Percentiles rank a stretch among this genome's conserved stretches.
Conservation (phyloP, 2,797 vertebrate genomes). For the Loriculus beryllinus region DNA sequence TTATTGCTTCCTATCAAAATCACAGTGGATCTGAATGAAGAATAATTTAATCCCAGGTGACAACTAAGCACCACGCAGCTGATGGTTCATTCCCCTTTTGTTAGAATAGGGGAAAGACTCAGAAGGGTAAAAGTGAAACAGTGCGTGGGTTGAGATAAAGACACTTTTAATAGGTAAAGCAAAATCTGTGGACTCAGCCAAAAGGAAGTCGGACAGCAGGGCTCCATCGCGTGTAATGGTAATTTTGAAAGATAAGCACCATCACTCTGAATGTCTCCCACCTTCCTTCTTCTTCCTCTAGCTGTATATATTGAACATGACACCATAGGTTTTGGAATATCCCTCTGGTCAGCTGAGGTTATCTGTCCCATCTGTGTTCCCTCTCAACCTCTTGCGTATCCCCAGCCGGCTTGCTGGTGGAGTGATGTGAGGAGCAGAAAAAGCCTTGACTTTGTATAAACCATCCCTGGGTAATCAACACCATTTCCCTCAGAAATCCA, state of each 20-base stretch:
- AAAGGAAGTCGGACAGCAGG: background rate
- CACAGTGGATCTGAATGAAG: background rate
- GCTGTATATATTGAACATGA: background rate
- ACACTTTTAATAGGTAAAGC: background rate
- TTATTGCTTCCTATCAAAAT: background rate
- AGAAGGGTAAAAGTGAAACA: background rate
- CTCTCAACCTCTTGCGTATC: fast-evolving
- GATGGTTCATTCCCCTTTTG: background rate
- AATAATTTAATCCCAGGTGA: background rate
- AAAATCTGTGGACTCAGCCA: background rate
- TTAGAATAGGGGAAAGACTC: background rate
- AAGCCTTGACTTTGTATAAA: background rate
- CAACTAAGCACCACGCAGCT: background rate
- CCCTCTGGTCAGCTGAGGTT: no score
- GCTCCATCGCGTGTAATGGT: background rate
- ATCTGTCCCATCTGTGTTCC: background rate
- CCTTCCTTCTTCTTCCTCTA: background rate
- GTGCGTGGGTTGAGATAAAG: background rate
- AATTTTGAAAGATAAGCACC: background rate
- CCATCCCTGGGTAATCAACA: background rate
- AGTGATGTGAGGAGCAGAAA: background rate
- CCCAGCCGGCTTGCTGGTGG: background rate
- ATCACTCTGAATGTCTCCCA: background rate
- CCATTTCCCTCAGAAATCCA: background rate
- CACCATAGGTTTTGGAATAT: background rate